A percentile compares a stretch with the other conserved stretches of the same genome.
These are phyloP conservation scores for Cydia strobilella DNA, from an alignment of 1,140 invertebrate species.

Conservation along the genomic window DNA sequence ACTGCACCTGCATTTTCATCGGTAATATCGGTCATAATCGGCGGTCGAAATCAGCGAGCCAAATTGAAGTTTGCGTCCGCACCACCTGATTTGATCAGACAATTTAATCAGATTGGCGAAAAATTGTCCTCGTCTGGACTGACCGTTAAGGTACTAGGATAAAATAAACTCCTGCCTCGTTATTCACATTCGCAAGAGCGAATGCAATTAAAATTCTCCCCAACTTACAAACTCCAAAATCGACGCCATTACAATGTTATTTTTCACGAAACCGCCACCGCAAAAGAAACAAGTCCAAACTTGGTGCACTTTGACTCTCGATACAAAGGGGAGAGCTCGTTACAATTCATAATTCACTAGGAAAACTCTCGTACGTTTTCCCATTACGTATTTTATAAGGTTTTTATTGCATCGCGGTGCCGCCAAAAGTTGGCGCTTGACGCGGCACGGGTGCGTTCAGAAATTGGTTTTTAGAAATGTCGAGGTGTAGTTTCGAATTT, in stretches of 20 bases:
- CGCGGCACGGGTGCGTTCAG: slow-evolving; percentile 50
- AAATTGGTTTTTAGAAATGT: slow-evolving; percentile 18
- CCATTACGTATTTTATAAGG: slow-evolving; percentile 78
- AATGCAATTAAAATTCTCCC: slow-evolving; percentile 19
- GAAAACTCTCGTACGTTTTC: slow-evolving; percentile 76
- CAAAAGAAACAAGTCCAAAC: slow-evolving; percentile 73
- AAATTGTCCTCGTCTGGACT: too few relatives aligned
- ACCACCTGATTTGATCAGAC: too few relatives aligned
- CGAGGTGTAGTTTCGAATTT: slow-evolving; percentile 14
- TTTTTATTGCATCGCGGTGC: slow-evolving; percentile 66
- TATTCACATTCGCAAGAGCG: slow-evolving; percentile 6
- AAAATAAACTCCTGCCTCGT: slow-evolving; percentile 40
- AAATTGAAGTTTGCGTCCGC: too few relatives aligned
- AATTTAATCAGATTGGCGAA: too few relatives aligned
- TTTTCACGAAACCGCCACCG: slow-evolving; percentile 59
- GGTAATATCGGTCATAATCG: too few relatives aligned
- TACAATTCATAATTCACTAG: slow-evolving; percentile 77
- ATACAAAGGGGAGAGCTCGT: slow-evolving; percentile 67
- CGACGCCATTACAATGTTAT: slow-evolving; percentile 54
- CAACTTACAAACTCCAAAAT: slow-evolving; percentile 7
- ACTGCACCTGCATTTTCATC: too few relatives aligned
- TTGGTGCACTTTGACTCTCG: slow-evolving; percentile 50
- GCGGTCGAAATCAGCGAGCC: too few relatives aligned
- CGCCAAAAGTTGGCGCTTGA: slow-evolving; percentile 65
- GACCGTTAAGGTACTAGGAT: slow-evolving; percentile 34